Evolutionary conservation across 2,888 invertebrate genomes (phyloP).

Genomic region (Trichopoda pennipes): DNA sequence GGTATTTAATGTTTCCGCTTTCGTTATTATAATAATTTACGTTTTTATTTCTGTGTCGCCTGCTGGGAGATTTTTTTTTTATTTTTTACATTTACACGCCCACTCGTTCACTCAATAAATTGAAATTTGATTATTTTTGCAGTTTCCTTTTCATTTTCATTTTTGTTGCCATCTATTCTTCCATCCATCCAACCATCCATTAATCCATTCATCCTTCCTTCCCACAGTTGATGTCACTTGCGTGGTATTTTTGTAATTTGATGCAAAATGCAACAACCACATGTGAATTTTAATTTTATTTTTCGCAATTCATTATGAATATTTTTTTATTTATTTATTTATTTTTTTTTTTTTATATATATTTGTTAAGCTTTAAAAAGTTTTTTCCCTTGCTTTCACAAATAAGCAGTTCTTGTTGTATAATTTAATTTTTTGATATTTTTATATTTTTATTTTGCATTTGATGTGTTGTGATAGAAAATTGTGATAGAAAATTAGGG

Average conservation of each 20-base stretch:
- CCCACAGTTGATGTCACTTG: slow-evolving; percentile 51
- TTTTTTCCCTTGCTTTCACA: background rate
- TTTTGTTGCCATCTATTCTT: background rate
- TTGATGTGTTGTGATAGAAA: background rate
- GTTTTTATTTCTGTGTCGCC: slow-evolving; percentile 21
- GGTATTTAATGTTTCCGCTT: slow-evolving; percentile 70
- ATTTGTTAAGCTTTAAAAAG: slow-evolving; percentile 15
- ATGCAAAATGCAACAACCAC: slow-evolving; percentile 60
- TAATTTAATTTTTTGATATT: slow-evolving; percentile 15
- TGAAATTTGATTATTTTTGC: slow-evolving; percentile 58
- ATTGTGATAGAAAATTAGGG: background rate
- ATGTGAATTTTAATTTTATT: slow-evolving; percentile 57
- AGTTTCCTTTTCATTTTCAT: background rate
- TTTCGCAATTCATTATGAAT: slow-evolving; percentile 49
- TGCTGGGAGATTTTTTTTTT: slow-evolving; percentile 36
- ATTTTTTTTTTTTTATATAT: background rate
- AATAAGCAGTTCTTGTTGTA: slow-evolving; percentile 39
- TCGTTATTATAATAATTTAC: slow-evolving; percentile 55
- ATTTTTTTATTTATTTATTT: slow-evolving; percentile 6
- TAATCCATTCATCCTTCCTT: slow-evolving; percentile 32
- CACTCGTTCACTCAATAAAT: slow-evolving; percentile 46
- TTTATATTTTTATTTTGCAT: background rate
- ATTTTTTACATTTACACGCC: background rate
- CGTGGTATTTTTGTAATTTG: slow-evolving; percentile 58
- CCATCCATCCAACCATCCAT: slow-evolving; percentile 13